Evolutionary conservation across 2,113 vertebrate species (phyloP).

Genomic region (Puffinus mauretanicus): DNA sequence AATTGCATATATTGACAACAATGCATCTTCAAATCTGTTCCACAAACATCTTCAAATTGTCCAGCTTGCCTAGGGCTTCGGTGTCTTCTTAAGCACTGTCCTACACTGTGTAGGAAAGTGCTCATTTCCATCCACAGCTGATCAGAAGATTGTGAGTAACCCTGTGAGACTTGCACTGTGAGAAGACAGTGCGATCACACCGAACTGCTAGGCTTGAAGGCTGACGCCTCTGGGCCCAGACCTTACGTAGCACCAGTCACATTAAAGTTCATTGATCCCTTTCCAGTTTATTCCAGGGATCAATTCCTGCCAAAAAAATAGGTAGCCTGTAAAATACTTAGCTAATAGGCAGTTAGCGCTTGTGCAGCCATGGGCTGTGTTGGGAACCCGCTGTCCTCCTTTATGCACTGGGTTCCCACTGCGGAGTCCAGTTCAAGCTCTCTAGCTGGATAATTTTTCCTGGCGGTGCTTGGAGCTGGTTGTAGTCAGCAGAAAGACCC

Average conservation of each 20-base stretch:
- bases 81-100: background rate
- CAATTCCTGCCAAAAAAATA: background rate
- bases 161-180: background rate
- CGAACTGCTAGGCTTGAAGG: background rate
- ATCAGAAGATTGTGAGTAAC: background rate
- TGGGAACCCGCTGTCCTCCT: accelerated
- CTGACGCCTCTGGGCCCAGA: background rate
- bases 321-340: background rate
- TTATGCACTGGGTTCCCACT: background rate
- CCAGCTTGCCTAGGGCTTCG: background rate
- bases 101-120: background rate
- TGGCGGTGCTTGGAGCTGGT: background rate
- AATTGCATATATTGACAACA: background rate
- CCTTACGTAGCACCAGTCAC: background rate
- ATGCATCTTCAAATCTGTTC: background rate
- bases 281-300: background rate
- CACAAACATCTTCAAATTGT: background rate
- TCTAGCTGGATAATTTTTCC: background rate
- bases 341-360: background rate
- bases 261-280: background rate
- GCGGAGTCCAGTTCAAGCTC: background rate
- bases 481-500: background rate
- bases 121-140: background rate
- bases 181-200: background rate
- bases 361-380: background rate